These are phyloP conservation scores for Philereme transversata DNA, from an alignment of 2,888 invertebrate species.

Conservation along the genomic window DNA sequence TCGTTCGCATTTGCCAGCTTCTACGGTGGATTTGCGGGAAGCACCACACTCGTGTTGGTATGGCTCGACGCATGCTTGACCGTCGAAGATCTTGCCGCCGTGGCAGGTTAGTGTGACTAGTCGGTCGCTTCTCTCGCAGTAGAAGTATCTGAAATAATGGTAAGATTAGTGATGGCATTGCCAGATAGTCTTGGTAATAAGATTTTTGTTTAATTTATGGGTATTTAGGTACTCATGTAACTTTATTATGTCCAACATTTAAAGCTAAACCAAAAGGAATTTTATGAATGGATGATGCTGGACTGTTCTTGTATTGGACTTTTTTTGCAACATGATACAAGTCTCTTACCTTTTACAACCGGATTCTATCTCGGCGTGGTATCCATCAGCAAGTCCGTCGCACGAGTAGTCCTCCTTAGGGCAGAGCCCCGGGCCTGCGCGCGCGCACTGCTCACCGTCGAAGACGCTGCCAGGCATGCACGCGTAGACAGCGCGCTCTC, in stretches of 20 bases:
- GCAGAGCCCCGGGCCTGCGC: conserved; percentile 61
- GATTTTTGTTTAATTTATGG: too few species aligned
- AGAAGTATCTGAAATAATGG: conserved; percentile 76
- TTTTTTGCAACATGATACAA: background rate
- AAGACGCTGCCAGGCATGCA: conserved; percentile 80
- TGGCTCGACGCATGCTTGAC: conserved; percentile 79
- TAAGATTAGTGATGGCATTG: background rate
- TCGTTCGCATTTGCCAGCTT: conserved; percentile 62
- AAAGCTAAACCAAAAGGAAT: background rate
- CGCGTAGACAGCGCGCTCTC: conserved; percentile 83
- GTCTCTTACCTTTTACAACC: conserved; percentile 75
- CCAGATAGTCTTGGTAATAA: background rate
- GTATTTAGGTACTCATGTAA: background rate
- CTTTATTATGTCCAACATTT: background rate
- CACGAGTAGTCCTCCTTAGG: conserved; percentile 74
- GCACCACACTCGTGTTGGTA: conserved; percentile 70
- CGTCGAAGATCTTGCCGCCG: conserved; percentile 84
- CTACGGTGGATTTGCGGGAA: conserved; percentile 40
- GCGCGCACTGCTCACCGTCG: conserved; percentile 83
- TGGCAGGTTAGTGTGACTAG: conserved; percentile 82
- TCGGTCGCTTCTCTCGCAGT: conserved; percentile 83
- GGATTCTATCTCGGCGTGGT: conserved; percentile 81
- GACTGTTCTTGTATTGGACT: too few species aligned
- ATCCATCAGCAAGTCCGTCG: conserved; percentile 78
- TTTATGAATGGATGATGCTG: too few species aligned